A percentile compares a stretch with the other conserved stretches of the same genome.
Evolutionary conservation across 2,888 invertebrate genomes (phyloP).

Genomic region (Nomada fabriciana): DNA sequence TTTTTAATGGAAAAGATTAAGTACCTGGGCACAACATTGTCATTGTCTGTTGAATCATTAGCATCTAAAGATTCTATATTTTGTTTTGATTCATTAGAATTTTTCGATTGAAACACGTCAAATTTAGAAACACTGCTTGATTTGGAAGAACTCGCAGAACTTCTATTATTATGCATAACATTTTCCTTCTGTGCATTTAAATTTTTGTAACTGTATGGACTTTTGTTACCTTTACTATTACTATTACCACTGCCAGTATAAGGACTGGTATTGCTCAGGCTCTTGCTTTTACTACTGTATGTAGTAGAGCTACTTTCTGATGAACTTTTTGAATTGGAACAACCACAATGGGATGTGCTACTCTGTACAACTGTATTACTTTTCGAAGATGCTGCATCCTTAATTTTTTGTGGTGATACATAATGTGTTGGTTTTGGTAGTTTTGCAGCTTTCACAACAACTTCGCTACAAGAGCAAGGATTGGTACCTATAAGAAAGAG

Average conservation of each 20-base stretch:
- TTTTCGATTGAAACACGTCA: background rate
- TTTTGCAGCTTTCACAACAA: conserved; percentile 82
- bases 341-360: conserved; percentile 5
- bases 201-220: background rate
- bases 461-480: conserved; percentile 75
- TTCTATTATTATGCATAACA: background rate
- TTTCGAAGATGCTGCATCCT: conserved; percentile 58
- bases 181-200: background rate
- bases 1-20: background rate
- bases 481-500: conserved; percentile 54
- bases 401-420: conserved; percentile 66
- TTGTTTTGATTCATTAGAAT: conserved; percentile 13
- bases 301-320: background rate
- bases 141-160: background rate
- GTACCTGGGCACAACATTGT: conserved; percentile 58
- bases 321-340: conserved; percentile 1
- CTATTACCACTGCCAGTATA: background rate
- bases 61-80: conserved; percentile 37
- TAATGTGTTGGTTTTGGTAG: conserved; percentile 70
- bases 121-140: background rate
- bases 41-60: conserved; percentile 24
- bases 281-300: conserved; percentile 15
- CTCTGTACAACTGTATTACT: background rate
- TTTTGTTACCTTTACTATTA: background rate
- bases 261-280: background rate